Evolutionary conservation across 1,140 invertebrate species (phyloP).

Genomic region (Pseudomyrmex pallidus): DNA sequence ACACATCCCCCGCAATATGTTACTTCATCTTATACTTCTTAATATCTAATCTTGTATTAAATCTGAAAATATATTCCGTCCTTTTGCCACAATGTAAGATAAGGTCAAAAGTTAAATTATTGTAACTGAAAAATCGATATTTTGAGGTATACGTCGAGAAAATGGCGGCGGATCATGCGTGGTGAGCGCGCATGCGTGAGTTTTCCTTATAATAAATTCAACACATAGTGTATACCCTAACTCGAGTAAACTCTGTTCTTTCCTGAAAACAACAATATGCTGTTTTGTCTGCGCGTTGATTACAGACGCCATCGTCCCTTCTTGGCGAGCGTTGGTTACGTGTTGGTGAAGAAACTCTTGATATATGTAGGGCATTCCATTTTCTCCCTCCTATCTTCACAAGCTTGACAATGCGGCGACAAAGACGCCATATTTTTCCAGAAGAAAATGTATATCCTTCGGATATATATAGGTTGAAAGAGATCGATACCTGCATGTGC

Average conservation of each 20-base stretch:
- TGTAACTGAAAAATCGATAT: conserved; percentile 33
- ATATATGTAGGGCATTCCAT: conserved; percentile 45
- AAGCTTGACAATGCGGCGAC: conserved; percentile 37
- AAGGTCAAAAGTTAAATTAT: background rate
- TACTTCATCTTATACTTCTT: too few species aligned
- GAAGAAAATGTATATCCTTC: conserved; percentile 16
- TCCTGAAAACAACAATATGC: conserved; percentile 24
- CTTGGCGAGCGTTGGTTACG: background rate
- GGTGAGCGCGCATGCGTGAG: conserved; percentile 22
- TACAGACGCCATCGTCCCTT: conserved; percentile 32
- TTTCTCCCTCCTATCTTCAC: conserved; percentile 28
- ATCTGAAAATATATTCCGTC: too few species aligned
- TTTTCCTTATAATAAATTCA: conserved; percentile 52
- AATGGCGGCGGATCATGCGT: conserved; percentile 24
- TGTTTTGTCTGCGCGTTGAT: conserved; percentile 44
- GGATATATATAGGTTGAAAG: conserved; percentile 30
- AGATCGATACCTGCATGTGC: conserved; percentile 28
- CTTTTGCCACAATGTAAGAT: too few species aligned
- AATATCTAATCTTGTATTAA: too few species aligned
- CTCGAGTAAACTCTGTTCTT: conserved; percentile 25
- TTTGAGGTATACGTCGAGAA: conserved; percentile 31
- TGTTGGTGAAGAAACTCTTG: conserved; percentile 9
- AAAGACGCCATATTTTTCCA: conserved; percentile 29
- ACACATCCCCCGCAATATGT: too few species aligned
- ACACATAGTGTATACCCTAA: background rate